phyloP scores from a whole-genome alignment of 2,888 invertebrate species.

The Argyresthia goedartella region DNA sequence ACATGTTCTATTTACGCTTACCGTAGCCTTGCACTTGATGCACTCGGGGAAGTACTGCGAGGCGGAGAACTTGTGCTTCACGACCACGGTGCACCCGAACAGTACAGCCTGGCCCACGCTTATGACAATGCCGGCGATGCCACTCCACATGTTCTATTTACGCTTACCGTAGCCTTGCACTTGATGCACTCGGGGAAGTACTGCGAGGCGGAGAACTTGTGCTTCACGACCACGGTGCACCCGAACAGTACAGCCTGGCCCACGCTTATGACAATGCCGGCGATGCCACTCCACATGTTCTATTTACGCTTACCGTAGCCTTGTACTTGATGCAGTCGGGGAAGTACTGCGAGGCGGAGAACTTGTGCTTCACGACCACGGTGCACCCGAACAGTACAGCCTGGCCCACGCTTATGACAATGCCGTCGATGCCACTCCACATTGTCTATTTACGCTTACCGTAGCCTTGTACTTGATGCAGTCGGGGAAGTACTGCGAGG shows the following conservation, averaged over 20 bases:
- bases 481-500: constrained; percentile 93
- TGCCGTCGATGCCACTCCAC: too few relatives aligned
- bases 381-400: constrained; percentile 84
- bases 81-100: constrained; percentile 86
- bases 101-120: constrained; percentile 84
- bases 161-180: constrained; percentile 91
- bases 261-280: constrained; percentile 82
- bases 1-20: too few relatives aligned
- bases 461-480: constrained; percentile 94
- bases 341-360: constrained; percentile 95
- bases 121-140: constrained; percentile 41
- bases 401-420: constrained; percentile 88
- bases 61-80: constrained; percentile 94
- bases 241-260: constrained; percentile 87
- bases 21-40: constrained; percentile 93
- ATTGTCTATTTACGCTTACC: constrained; percentile 73
- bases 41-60: constrained; percentile 94
- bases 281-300: not conserved
- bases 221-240: constrained; percentile 84
- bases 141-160: too few relatives aligned
- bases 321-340: constrained; percentile 92
- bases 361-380: constrained; percentile 88
- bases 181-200: constrained; percentile 94
- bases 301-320: constrained; percentile 87
- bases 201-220: constrained; percentile 94